A percentile compares a stretch with the other conserved stretches of the same genome.
Evolutionary conservation across 2,888 invertebrate genomes (phyloP).

Genomic region (Abrostola tripartita): DNA sequence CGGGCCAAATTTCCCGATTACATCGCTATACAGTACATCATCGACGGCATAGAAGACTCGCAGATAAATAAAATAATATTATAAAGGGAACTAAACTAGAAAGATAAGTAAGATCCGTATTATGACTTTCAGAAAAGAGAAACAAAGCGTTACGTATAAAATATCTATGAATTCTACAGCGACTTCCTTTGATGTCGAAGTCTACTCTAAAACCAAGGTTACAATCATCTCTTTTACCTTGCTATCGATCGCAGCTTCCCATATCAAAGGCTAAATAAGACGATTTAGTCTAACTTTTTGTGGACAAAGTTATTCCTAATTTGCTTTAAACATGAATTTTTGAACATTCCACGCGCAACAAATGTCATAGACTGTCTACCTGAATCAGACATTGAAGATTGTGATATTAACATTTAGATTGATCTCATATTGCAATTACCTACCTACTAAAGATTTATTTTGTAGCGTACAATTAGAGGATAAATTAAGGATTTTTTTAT

Average conservation of each 20-base stretch:
- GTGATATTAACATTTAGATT: slow-evolving; percentile 10
- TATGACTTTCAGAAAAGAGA: slow-evolving; percentile 47
- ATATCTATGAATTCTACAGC: slow-evolving; percentile 23
- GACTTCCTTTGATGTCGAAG: slow-evolving; percentile 31
- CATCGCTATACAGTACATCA: background rate
- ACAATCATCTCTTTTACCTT: slow-evolving; percentile 36
- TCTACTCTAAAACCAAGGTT: slow-evolving; percentile 43
- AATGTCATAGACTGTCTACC: slow-evolving; percentile 34
- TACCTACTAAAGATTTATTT: slow-evolving; percentile 2
- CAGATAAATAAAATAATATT: slow-evolving; percentile 32
- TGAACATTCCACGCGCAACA: slow-evolving; percentile 23
- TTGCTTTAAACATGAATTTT: slow-evolving; percentile 34
- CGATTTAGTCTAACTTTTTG: slow-evolving; percentile 42
- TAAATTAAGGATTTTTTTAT: background rate
- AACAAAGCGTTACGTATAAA: slow-evolving; percentile 13
- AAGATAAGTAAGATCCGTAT: slow-evolving; percentile 51
- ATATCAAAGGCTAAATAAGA: slow-evolving; percentile 43
- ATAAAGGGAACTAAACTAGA: slow-evolving; percentile 44
- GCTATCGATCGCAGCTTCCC: slow-evolving; percentile 41
- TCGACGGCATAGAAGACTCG: background rate
- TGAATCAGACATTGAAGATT: slow-evolving; percentile 43
- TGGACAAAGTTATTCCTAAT: slow-evolving; percentile 41
- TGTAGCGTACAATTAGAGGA: background rate
- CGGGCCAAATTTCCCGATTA: background rate
- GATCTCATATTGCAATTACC: background rate